Base-by-base conservation (phyloP, 1,140 invertebrate species). In the Trachelipus rathkii region DNA sequence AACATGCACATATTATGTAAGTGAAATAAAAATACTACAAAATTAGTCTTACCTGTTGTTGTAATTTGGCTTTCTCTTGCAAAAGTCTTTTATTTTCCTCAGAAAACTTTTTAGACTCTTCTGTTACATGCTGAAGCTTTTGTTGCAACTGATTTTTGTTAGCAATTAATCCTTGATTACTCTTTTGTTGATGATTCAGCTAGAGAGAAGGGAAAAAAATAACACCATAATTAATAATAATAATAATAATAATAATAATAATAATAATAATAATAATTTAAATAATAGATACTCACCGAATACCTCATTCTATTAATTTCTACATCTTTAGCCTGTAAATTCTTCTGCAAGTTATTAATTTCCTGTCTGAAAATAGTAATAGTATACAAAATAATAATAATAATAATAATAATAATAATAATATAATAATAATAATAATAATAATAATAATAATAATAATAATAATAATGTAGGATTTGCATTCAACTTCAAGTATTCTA, bases 121-220 rank as follows among this genome's bases (percentile, higher is more conserved):
- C 75, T 19, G 75, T 68, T 19, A 67, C 50, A 6, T 7, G 43
- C 21, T 75, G 68, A 10, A 78, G 74, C 53, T 81, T 77, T 13
- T 76, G 77, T 15, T 81, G 71, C 43, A 74, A 72, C 23, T 77
- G 75, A 44, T 81, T 76, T 45, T 76, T 75, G 44, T 78, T 73
- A 15, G 69, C 73, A 24, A 81, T 68, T 68, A 78, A 74, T 72
- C 73, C 77, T 24, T 78, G 77, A 15, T 77, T 67, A 66, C 77
- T 81, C 77, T 78, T 78, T 44, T 75, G 76, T 33, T 75, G n/a
- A 21, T 77, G 79, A 19, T 24, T 45, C 24, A 80, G 73, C 79
- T 80, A 44, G 11, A 73, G 66, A 75, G 24, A 33, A 33, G 2
- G 33, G 6, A 33, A 33, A 33, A 33, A 33, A 6, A 33, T 33